phyloP scores from a whole-genome alignment of 2,888 invertebrate genomes.

The Pristionchus maxplancki region DNA sequence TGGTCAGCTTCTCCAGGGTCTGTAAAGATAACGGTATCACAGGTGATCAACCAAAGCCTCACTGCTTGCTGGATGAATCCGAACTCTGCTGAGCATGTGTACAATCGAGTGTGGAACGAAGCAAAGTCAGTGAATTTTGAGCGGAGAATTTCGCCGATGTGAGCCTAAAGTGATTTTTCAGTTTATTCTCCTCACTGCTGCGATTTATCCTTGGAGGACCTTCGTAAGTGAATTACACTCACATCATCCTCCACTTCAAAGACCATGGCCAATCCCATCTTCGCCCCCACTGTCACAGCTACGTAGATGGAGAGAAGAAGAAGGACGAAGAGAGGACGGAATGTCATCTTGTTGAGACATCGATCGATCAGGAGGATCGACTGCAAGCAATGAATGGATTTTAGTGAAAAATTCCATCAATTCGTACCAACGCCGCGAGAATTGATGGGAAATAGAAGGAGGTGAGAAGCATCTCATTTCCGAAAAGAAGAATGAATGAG shows the following conservation, averaged over 20 bases:
- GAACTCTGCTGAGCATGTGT: constrained; percentile 87
- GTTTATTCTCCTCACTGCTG: too few relatives aligned
- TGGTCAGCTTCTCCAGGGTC: constrained; percentile 81
- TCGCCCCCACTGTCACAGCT: background rate
- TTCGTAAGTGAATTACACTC: constrained; percentile 62
- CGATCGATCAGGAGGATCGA: constrained; percentile 57
- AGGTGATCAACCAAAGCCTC: background rate
- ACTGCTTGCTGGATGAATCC: constrained; percentile 84
- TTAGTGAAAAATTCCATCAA: too few relatives aligned
- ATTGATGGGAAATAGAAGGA: constrained; percentile 80
- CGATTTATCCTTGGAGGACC: background rate
- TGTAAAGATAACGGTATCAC: constrained; percentile 63
- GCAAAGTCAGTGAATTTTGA: constrained; percentile 85
- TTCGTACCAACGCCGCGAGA: constrained; percentile 75
- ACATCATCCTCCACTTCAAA: constrained; percentile 79
- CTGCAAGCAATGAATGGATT: constrained; percentile 53
- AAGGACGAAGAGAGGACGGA: constrained; percentile 65
- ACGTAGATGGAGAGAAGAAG: constrained; percentile 31
- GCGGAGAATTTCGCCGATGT: constrained; percentile 85
- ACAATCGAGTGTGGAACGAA: constrained; percentile 87
- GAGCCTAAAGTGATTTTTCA: too few relatives aligned
- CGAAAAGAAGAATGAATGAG: constrained; percentile 81
- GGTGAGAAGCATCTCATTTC: constrained; percentile 82
- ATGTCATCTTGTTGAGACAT: constrained; percentile 55
- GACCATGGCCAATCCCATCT: constrained; percentile 56